A percentile compares a stretch with the other conserved stretches of the same genome.
Conservation (phyloP, 2,113 vertebrate species). For the Macrotus californicus region DNA sequence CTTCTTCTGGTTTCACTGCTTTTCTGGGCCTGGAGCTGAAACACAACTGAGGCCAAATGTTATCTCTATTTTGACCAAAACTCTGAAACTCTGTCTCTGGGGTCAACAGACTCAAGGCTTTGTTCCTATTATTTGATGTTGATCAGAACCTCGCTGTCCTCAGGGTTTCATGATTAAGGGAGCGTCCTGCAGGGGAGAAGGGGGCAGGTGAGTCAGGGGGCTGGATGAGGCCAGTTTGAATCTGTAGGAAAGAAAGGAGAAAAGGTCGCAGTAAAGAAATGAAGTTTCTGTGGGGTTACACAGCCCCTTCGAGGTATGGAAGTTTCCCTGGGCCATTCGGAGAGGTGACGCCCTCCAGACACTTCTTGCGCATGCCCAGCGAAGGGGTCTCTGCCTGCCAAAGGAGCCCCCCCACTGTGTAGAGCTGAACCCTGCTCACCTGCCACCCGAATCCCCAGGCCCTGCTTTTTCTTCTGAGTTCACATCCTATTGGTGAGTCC, state of each 20-base stretch:
- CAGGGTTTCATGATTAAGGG: background rate
- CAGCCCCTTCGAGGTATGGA: background rate
- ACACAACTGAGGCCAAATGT: background rate
- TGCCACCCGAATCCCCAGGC: background rate
- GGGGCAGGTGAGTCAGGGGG: background rate
- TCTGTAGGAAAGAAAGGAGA: background rate
- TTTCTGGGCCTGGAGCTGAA: background rate
- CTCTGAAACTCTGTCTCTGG: background rate
- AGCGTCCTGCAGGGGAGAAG: background rate
- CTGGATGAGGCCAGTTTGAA: background rate
- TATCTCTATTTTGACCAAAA: background rate
- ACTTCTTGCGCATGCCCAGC: too few species aligned
- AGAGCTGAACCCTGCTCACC: background rate
- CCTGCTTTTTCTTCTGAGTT: background rate
- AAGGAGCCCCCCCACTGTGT: background rate
- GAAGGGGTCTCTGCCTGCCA: background rate
- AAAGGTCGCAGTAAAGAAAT: background rate
- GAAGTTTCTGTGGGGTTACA: background rate
- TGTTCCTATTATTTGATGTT: background rate
- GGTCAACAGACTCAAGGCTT: background rate
- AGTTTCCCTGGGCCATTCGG: background rate
- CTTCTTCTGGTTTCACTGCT: background rate
- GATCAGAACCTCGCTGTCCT: background rate
- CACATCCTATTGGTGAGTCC: background rate
- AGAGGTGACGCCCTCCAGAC: background rate